A percentile compares a stretch with the other conserved stretches of the same genome.
Evolutionary conservation across 2,797 vertebrate species (phyloP).

Genomic region (Halcyon badia): DNA sequence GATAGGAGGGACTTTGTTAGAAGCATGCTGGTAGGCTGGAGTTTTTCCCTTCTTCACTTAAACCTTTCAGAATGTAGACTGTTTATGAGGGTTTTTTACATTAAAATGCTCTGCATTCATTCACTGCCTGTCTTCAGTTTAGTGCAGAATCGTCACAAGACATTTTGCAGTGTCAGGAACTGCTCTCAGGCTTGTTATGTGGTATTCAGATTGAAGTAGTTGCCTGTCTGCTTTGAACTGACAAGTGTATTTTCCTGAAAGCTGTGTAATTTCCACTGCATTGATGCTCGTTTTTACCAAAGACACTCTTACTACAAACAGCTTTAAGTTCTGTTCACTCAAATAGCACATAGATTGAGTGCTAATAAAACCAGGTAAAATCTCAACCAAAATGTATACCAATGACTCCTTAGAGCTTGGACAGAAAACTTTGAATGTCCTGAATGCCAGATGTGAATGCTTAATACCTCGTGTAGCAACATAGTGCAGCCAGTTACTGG

Average conservation of each 20-base stretch:
- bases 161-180: neutral
- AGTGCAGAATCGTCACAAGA: neutral
- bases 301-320: neutral
- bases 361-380: neutral
- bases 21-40: neutral
- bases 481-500: neutral
- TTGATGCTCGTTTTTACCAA: neutral
- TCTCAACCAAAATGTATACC: neutral
- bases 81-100: neutral
- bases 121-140: neutral
- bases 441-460: neutral
- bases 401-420: neutral
- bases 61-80: neutral
- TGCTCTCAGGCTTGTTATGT: neutral
- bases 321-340: neutral
- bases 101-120: neutral
- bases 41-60: fast-evolving
- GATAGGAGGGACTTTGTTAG: fast-evolving
- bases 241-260: neutral
- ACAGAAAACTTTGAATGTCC: neutral
- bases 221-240: neutral
- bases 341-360: neutral
- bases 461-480: neutral
- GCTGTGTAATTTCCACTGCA: neutral
- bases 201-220: neutral